Conservation (phyloP, 2,888 invertebrate species). For the Eurytoma adleriae region DNA sequence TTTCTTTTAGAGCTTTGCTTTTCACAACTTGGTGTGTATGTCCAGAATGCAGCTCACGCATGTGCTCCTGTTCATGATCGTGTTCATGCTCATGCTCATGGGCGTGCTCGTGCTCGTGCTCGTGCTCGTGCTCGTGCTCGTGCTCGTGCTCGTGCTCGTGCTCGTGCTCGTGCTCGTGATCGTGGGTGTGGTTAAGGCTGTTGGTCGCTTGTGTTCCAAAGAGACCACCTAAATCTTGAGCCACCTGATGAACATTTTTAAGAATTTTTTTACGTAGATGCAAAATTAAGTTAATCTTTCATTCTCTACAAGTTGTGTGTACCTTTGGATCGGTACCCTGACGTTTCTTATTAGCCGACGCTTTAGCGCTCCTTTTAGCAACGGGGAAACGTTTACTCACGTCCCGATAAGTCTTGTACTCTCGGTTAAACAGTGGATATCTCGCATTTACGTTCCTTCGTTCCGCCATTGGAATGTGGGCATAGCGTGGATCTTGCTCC, state of each 20-base stretch:
- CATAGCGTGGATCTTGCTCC: conserved; percentile 29
- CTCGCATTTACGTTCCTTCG: conserved; percentile 69
- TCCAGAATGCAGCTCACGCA: no score
- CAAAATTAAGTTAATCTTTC: background rate
- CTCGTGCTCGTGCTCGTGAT: conserved; percentile 55
- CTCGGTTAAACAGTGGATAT: conserved; percentile 66
- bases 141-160: conserved; percentile 43
- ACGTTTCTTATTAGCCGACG: conserved; percentile 60
- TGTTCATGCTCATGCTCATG: conserved; percentile 46
- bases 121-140: conserved; percentile 57
- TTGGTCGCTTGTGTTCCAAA: conserved; percentile 86
- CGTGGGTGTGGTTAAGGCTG: conserved; percentile 58
- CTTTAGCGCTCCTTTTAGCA: conserved; percentile 70
- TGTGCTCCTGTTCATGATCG: conserved; percentile 66
- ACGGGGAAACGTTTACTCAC: conserved; percentile 68
- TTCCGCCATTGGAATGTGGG: conserved; percentile 31
- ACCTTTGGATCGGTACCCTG: conserved; percentile 72
- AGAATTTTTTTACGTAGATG: background rate
- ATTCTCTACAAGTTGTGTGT: background rate
- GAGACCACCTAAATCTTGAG: conserved; percentile 76
- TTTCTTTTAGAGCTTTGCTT: conserved; percentile 64
- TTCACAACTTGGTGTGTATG: background rate
- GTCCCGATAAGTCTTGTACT: conserved; percentile 63
- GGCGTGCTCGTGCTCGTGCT: conserved; percentile 53
- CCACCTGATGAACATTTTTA: conserved; percentile 63